Evolutionary conservation across 2,888 invertebrate genomes (phyloP), one percentile per base, ranked within the genome.

Genomic region (Xestobium rufovillosum): DNA sequence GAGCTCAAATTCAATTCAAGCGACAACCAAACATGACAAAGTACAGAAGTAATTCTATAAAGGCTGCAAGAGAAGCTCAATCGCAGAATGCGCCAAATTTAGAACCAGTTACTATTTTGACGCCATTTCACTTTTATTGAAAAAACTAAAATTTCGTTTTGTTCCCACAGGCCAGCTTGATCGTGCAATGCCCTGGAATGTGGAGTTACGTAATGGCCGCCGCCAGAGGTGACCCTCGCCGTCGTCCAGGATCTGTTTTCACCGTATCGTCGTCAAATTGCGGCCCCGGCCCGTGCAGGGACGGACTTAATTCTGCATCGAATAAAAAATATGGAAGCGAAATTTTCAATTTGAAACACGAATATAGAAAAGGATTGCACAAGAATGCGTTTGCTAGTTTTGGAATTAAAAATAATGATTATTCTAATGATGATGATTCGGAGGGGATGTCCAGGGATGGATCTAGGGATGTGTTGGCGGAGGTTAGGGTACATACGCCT

Each of bases 151-250:
- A n/a, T n/a, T n/a, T n/a, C n/a, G n/a, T n/a, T n/a, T n/a, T n/a
- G n/a, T n/a, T n/a, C n/a, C n/a, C n/a, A n/a, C n/a, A n/a, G n/a
- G n/a, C n/a, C n/a, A n/a, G n/a, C n/a, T n/a, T n/a, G n/a, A 48
- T 43, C 51, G 56, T 57, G 61, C 56, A 49, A 55, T 59, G 61
- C 54, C 48, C 57, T 52, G 68, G 64, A 60, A 81, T 80, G 80
- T 80, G 80, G 80, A 76, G 80, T 44, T 80, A 80, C 67, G 78
- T 81, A 66, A 74, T 79, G 68, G 79, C 80, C 49, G 77, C 80
- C 45, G 75, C 79, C 54, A 74, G 79, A 58, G 74, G 78, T 63
- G 77, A 78, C 68, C 70, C 71, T 53, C 72, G 75, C 42, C 55
- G 60, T 36, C 53, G 56, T 42, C 52, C 57, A 44, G 57, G 59